Base-by-base conservation (phyloP, 2,888 invertebrate species). In the Suillia variegata region DNA sequence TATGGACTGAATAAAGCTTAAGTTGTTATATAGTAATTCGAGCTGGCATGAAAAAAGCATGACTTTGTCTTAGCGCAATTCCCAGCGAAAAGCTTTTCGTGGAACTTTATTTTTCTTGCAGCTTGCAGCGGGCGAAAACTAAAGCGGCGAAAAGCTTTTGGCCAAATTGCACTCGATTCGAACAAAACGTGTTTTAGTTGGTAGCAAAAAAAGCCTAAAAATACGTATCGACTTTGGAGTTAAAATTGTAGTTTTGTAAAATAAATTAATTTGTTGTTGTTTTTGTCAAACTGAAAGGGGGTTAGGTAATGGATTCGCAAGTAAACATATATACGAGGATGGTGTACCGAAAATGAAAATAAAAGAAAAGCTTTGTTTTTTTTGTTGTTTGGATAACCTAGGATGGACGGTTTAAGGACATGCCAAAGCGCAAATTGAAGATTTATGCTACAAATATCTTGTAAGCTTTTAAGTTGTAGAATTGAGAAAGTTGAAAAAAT, bases 181-280 rank as follows among this genome's bases (percentile, higher is more conserved):
- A 45, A 52, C 58, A 64, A 62, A 59, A 51, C 52, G 55, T 64
- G 64, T 57, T 63, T 54, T 24, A 20, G 15, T 50, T 51, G 51
- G 18, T 62, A 68, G 64, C 65, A 73, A 74, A 67, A 50, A 74
- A 77, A 80, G 79, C 79, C 80, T 80, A 80, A 80, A 80, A 80
- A 80, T 80, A 80, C 80, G 80, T 80, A 80, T 80, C 76, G 80
- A 80, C 80, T 80, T 80, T 80, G 80, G 80, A 80, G 67, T 71
- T 56, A 61, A n/a, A 61, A 59, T 61, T 62, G 69, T 71, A 67
- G 69, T 66, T n/a, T n/a, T 70, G 52, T 15, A 38, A 38, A 4
- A 4, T 38, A 38, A 45, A 45, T 45, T 8, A 45, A 18, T 66
- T 68, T 67, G 63, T 63, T 65, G 53, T 63, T 45, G n/a, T n/a